Conservation (phyloP, 2,888 invertebrate species). For the Eristalinus sepulchralis region DNA sequence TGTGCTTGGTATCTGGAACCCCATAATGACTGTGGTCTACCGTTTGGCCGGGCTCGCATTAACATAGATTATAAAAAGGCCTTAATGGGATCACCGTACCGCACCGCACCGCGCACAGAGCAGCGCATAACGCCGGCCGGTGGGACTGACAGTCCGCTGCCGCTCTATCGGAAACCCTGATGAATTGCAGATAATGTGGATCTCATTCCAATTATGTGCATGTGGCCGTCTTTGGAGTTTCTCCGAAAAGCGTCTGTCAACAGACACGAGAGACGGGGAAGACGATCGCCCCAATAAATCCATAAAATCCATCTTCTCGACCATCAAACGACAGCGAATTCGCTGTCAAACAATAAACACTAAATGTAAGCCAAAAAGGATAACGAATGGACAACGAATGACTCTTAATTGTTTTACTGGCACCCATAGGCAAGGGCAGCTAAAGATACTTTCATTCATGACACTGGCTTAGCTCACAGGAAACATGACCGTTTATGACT, state of each 20-base stretch:
- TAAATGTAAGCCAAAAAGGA: slow-evolving; percentile 37
- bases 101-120: not conserved
- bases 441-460: not conserved
- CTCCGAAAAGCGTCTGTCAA: slow-evolving; percentile 57
- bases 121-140: not conserved
- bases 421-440: slow-evolving; percentile 4
- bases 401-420: slow-evolving; percentile 63
- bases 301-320: slow-evolving; percentile 42
- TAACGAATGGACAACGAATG: slow-evolving; percentile 51
- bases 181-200: slow-evolving; percentile 38
- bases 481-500: slow-evolving; percentile 21
- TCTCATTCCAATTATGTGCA: not conserved
- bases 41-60: slow-evolving; percentile 64
- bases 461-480: not conserved
- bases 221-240: not conserved
- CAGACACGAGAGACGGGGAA: not conserved
- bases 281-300: slow-evolving; percentile 28
- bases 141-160: slow-evolving; percentile 1
- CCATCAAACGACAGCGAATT: not conserved
- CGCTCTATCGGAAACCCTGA: slow-evolving; percentile 29
- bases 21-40: slow-evolving; percentile 64
- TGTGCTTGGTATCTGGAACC: slow-evolving; percentile 37
- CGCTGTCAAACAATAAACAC: slow-evolving; percentile 21
- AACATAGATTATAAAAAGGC: slow-evolving; percentile 66
- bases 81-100: slow-evolving; percentile 58